These are phyloP conservation scores for Nylanderia fulva DNA, from an alignment of 1,140 invertebrate genomes.

Conservation along the genomic window DNA sequence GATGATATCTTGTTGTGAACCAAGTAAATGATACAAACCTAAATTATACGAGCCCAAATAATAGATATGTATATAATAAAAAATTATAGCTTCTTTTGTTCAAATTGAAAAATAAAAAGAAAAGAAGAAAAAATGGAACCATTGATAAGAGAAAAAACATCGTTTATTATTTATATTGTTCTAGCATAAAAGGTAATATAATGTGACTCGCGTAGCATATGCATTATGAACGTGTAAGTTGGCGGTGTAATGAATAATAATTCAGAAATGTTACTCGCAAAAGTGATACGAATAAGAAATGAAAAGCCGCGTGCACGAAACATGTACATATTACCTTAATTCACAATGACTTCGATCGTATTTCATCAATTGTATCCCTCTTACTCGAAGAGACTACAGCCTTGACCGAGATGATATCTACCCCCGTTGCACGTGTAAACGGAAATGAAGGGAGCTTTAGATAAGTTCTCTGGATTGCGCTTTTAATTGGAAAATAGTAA, in stretches of 20 bases:
- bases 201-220: not conserved
- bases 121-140: no score
- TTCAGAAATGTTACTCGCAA: not conserved
- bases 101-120: not conserved
- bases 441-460: constrained; percentile 3
- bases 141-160: not conserved
- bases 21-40: no score
- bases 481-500: constrained; percentile 17
- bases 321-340: not conserved
- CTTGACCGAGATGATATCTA: constrained; percentile 44
- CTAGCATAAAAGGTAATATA: not conserved
- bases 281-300: not conserved
- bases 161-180: not conserved
- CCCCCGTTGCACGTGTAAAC: not conserved
- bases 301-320: constrained; percentile 2
- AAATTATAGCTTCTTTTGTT: no score
- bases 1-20: no score
- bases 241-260: not conserved
- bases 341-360: constrained; percentile 22
- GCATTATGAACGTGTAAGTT: not conserved
- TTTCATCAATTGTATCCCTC: constrained; percentile 8
- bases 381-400: constrained; percentile 18
- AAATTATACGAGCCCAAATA: no score
- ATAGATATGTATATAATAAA: no score
- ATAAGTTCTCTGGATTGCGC: not conserved